These are phyloP conservation scores for Lepus townsendii DNA, from an alignment of 2,797 vertebrate species.

Conservation along the genomic window DNA sequence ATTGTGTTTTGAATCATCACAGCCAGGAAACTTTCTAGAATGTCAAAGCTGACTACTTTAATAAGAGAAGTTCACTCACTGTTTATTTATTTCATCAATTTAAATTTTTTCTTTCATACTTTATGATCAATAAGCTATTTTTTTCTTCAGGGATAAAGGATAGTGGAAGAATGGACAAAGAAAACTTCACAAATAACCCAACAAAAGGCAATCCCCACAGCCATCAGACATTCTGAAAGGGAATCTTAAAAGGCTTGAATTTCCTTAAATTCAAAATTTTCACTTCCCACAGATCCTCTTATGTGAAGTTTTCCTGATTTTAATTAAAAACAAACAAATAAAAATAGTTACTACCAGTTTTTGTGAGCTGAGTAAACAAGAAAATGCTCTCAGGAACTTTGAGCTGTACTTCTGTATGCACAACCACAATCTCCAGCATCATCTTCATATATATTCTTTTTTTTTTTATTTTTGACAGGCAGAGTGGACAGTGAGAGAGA, in stretches of 20 bases:
- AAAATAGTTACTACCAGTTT: too few species aligned
- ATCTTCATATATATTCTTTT: not conserved
- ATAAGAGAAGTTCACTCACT: conserved; percentile 93
- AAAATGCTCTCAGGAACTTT: not conserved
- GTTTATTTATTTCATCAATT: conserved; percentile 96
- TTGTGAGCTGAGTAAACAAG: not conserved
- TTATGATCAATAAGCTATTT: conserved; percentile 96
- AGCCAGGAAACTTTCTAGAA: conserved; percentile 96
- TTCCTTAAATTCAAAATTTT: not conserved
- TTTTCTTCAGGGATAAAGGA: conserved; percentile 94
- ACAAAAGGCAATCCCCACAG: conserved; percentile 93
- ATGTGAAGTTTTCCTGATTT: not conserved
- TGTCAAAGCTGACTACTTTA: conserved; percentile 94
- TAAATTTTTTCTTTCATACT: conserved; percentile 95
- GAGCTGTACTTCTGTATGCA: not conserved
- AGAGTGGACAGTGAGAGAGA: too few species aligned
- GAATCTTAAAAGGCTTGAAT: not conserved
- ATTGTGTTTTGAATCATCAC: conserved; percentile 95
- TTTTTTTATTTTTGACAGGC: too few species aligned
- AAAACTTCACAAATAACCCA: conserved; percentile 92
- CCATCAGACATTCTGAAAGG: conserved; percentile 92
- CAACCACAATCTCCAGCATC: not conserved
- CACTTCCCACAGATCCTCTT: not conserved
- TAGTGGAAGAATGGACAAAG: conserved; percentile 93
- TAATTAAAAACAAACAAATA: not conserved